Evolutionary conservation across 2,888 invertebrate genomes (phyloP), one percentile per base, ranked within the genome.

Genomic region (Caenorhabditis sp.): DNA sequence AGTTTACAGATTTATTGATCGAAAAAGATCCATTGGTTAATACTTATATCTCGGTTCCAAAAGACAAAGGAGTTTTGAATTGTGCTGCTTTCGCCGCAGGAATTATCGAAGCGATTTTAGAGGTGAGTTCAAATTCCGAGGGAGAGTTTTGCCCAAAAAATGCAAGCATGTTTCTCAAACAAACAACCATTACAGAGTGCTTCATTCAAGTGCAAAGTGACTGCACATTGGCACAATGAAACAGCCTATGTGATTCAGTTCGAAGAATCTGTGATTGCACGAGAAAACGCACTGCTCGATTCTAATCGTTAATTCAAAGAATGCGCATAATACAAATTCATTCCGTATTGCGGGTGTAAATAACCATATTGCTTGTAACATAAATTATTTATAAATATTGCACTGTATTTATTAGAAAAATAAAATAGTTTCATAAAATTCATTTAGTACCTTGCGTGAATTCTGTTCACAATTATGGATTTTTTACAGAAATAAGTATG

Each of bases 11-110:
- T 89, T 97, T 97, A 87, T 93, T 99, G 53, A 97, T 99, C 88
- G 99, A 99, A 89, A 95, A 95, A 86, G 97, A 99, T 88, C 95
- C 97, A 12, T 88, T 99, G 80, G 97, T 96, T 0, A 99, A 99
- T 89, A 93, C 93, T 86, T 99, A 93, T 88, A 96, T 99, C 77
- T 99, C 97, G 70, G 94, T 97, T 1, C 97, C 97, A 0, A 95
- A 96, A 88, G 97, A 99, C 88, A 99, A 97, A 89, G 89, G 95
- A 0, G 95, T 93, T 69, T 90, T 99, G 5, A 99, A 99, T 89
- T 99, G 97, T 90, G 97, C 97, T 20, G 93, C 95, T n/a, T 99
- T 97, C 88, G 93, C 94, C 70, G 97, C 97, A 77, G 99, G 99
- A 23, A 97, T 99, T 78, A 92, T 99, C 57, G 97, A 99, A 89